phyloP scores from a whole-genome alignment of 37 sponge, comb jelly and placozoan species.

The Mnemiopsis leidyi region DNA sequence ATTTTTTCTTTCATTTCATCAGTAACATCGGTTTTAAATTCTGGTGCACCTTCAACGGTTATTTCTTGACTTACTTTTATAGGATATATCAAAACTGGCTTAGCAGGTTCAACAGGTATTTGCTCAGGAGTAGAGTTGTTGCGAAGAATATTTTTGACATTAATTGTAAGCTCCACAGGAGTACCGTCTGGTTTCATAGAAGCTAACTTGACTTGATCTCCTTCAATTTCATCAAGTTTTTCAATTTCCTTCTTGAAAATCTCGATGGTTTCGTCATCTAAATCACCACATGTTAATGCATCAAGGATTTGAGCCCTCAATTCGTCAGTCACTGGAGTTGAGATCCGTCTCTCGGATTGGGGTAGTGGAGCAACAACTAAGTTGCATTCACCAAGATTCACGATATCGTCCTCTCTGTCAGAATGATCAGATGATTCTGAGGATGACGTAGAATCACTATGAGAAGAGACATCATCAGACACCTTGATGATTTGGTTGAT shows the following conservation, averaged over 20 bases:
- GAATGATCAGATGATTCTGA: not conserved
- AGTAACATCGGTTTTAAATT: not conserved
- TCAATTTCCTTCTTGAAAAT: not conserved
- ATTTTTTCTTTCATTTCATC: not conserved
- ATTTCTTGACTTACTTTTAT: not conserved
- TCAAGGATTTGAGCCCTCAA: slow-evolving; percentile 11
- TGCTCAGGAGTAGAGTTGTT: not conserved
- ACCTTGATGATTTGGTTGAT: not conserved
- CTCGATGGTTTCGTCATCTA: not conserved
- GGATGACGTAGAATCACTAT: not conserved
- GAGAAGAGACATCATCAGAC: not conserved
- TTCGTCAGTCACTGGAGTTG: slow-evolving; percentile 12
- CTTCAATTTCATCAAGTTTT: not conserved
- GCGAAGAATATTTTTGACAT: not conserved
- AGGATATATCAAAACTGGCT: not conserved
- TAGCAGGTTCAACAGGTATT: not conserved
- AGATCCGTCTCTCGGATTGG: not conserved
- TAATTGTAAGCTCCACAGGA: slow-evolving; percentile 45
- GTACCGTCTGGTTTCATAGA: not conserved
- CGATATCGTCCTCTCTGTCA: not conserved
- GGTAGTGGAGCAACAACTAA: not conserved
- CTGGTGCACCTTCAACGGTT: not conserved
- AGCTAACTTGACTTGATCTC: not conserved
- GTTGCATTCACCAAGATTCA: not conserved
- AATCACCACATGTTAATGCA: not conserved